Conservation (phyloP, 2,888 invertebrate species). For the Eupithecia inturbata region DNA sequence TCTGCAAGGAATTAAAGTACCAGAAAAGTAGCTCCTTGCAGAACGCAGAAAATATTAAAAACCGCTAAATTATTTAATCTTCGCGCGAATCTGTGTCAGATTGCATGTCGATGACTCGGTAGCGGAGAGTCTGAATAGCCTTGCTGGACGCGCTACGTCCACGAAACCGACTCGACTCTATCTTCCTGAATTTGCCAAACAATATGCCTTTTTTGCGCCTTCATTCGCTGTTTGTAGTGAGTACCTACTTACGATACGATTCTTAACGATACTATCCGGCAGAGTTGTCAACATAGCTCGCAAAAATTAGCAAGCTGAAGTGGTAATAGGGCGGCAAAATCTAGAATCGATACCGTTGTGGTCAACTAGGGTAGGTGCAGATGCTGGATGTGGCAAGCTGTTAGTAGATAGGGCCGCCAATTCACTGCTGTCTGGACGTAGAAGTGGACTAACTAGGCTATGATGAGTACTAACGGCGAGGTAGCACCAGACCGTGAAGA, state of each 20-base stretch:
- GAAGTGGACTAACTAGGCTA: neutral
- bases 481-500: too few species aligned
- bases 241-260: neutral
- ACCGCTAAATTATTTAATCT: too few species aligned
- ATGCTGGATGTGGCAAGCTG: neutral
- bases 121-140: too few species aligned
- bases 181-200: neutral
- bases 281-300: neutral
- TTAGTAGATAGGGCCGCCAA: neutral
- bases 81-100: too few species aligned
- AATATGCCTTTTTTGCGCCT: neutral
- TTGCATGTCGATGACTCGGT: too few species aligned
- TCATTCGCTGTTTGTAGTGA: neutral
- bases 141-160: neutral
- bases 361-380: neutral
- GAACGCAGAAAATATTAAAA: too few species aligned
- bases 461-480: too few species aligned
- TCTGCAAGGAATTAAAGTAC: too few species aligned
- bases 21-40: too few species aligned
- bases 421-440: too few species aligned
- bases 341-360: neutral
- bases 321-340: neutral
- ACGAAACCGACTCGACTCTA: neutral
- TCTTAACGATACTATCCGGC: neutral
- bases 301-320: neutral